phyloP scores from a whole-genome alignment of 2,797 vertebrate genomes.

The Salmo trutta region DNA sequence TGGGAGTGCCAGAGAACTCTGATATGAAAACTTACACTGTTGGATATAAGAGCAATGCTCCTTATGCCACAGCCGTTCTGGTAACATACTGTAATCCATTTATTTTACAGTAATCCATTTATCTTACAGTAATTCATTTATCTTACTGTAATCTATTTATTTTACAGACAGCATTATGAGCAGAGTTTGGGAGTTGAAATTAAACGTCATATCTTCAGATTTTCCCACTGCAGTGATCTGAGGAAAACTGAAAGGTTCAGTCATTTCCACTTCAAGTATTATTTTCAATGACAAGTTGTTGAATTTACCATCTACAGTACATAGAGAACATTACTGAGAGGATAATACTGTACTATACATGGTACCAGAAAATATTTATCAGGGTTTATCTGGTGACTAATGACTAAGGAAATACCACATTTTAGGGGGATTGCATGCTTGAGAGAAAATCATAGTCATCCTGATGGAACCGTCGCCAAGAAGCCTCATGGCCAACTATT shows the following conservation, averaged over 20 bases:
- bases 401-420: not conserved
- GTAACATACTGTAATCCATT: not conserved
- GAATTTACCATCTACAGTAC: not conserved
- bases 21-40: not conserved
- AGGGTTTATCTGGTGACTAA: not conserved
- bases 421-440: not conserved
- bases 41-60: not conserved
- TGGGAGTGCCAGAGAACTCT: not conserved
- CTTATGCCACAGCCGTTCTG: not conserved
- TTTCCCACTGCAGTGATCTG: not conserved
- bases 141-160: not conserved
- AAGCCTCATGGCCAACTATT: not conserved
- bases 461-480: not conserved
- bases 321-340: too few relatives aligned
- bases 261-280: not conserved
- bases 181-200: too few relatives aligned
- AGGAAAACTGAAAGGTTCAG: not conserved
- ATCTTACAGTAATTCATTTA: too few relatives aligned
- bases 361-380: not conserved
- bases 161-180: too few relatives aligned
- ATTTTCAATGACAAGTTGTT: not conserved
- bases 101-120: too few relatives aligned
- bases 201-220: too few relatives aligned
- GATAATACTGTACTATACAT: not conserved
- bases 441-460: not conserved